These are phyloP conservation scores for Echinometra lucunter DNA, from an alignment of 53 echinoderm and acorn worm genomes.

Conservation along the genomic window DNA sequence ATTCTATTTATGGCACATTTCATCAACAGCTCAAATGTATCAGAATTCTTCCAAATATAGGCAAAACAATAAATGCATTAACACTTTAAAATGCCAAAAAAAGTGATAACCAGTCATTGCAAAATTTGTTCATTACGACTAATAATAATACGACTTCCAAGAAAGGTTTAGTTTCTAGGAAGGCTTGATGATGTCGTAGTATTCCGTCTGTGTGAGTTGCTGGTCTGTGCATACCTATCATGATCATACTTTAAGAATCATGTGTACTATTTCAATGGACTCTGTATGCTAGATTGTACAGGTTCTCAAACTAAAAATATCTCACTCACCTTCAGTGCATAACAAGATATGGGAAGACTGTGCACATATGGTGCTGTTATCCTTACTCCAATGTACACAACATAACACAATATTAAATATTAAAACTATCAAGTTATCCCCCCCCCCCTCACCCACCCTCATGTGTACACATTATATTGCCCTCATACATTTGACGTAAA, in stretches of 20 bases:
- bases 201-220: background rate
- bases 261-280: background rate
- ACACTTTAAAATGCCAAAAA: background rate
- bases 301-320: background rate
- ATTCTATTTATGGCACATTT: no score
- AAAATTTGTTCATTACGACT: background rate
- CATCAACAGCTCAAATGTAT: background rate
- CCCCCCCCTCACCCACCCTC: no score
- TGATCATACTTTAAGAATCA: background rate
- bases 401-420: background rate
- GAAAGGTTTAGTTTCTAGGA: background rate
- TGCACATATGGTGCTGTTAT: background rate
- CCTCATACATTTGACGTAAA: background rate
- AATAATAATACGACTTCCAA: background rate
- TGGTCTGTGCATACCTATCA: background rate
- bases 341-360: slow-evolving; percentile 17
- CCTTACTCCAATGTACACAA: background rate
- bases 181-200: background rate
- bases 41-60: background rate
- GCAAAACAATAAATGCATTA: background rate
- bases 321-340: background rate
- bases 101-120: no score
- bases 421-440: no score
- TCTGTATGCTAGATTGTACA: background rate
- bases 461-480: no score